phyloP scores from a whole-genome alignment of 2,888 invertebrate genomes.

The Lithosia quadra region DNA sequence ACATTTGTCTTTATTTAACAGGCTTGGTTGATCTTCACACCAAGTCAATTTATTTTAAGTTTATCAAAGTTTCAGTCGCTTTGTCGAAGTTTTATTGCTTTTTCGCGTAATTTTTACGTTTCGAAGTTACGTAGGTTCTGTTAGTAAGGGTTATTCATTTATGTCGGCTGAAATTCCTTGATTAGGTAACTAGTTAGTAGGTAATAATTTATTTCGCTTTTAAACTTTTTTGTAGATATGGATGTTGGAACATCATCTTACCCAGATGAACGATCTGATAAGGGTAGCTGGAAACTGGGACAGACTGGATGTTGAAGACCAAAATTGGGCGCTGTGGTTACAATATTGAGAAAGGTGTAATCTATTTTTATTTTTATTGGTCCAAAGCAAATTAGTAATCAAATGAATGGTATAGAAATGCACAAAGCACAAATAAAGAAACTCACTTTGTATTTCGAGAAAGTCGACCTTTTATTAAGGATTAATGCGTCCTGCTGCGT shows the following conservation, averaged over 20 bases:
- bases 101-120: neutral
- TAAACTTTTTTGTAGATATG: too few species aligned
- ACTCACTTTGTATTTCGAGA: neutral
- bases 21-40: neutral
- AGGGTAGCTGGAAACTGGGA: too few species aligned
- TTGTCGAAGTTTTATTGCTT: constrained; percentile 3
- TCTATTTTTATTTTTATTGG: too few species aligned
- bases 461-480: neutral
- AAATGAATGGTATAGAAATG: neutral
- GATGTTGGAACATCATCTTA: too few species aligned
- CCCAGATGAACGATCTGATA: too few species aligned
- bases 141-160: neutral
- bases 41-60: constrained; percentile 6
- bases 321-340: too few species aligned
- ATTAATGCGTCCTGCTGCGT: neutral
- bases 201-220: too few species aligned
- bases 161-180: neutral
- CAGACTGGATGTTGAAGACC: too few species aligned
- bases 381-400: too few species aligned
- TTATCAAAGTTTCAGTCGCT: neutral
- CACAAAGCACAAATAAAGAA: neutral
- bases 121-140: neutral
- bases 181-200: too few species aligned
- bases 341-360: too few species aligned
- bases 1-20: neutral